phyloP scores from a whole-genome alignment of 2,888 invertebrate species.

The Hyposoter didymator region DNA sequence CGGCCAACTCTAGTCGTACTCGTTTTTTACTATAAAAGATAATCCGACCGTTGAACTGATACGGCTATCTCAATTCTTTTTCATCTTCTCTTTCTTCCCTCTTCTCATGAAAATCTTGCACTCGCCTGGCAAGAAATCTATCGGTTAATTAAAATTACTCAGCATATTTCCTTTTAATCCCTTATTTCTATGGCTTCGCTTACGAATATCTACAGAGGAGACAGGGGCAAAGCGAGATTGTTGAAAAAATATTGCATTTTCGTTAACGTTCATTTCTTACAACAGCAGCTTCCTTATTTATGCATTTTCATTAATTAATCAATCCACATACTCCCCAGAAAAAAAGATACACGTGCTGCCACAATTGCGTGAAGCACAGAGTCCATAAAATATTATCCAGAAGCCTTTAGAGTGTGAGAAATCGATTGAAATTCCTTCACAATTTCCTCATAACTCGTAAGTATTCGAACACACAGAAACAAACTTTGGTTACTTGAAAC shows the following conservation, averaged over 20 bases:
- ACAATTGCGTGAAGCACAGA: background rate
- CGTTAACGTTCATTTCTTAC: background rate
- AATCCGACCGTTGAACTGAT: constrained; percentile 77
- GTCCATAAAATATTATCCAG: background rate
- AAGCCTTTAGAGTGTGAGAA: background rate
- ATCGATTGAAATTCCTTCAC: background rate
- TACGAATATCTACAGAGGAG: background rate
- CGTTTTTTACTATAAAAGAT: constrained; percentile 65
- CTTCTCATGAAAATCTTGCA: background rate
- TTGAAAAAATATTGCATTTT: background rate
- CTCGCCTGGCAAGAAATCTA: constrained; percentile 33
- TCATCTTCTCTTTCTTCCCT: constrained; percentile 8
- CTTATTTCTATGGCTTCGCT: background rate
- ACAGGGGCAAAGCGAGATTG: background rate
- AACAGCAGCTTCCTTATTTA: background rate
- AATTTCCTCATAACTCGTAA: background rate
- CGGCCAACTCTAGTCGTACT: constrained; percentile 8
- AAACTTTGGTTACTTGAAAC: background rate
- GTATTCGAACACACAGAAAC: background rate
- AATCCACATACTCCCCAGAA: background rate
- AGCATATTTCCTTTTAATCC: constrained; percentile 69
- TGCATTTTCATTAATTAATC: background rate
- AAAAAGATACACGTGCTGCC: background rate
- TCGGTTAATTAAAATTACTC: constrained; percentile 77
- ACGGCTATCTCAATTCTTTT: constrained; percentile 3